A percentile compares a stretch with the other conserved stretches of the same genome.
phyloP scores from a whole-genome alignment of 2,888 invertebrate genomes.

The Balanococcus diminutus region DNA sequence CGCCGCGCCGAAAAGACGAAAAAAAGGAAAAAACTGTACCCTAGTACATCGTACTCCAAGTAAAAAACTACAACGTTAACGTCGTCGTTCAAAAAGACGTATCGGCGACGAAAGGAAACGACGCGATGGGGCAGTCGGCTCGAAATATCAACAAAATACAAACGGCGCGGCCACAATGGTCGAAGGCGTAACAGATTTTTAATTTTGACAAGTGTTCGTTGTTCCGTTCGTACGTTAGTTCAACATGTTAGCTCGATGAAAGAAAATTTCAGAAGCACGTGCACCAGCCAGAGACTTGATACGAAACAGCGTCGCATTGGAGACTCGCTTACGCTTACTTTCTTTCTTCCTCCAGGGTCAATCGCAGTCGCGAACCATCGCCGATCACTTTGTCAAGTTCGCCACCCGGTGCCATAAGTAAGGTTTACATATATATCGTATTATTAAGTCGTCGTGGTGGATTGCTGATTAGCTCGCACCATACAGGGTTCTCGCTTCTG shows the following conservation, averaged over 20 bases:
- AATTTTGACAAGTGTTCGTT: not conserved
- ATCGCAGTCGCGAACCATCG: not conserved
- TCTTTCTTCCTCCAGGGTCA: not conserved
- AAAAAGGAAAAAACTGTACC: not conserved
- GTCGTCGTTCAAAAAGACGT: constrained; percentile 10
- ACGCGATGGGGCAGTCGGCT: not conserved
- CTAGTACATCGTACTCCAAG: too few relatives aligned
- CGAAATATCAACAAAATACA: not conserved
- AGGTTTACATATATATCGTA: too few relatives aligned
- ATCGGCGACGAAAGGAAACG: not conserved
- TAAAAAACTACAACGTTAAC: not conserved
- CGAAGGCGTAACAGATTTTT: not conserved
- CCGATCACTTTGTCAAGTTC: not conserved
- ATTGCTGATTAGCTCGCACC: too few relatives aligned
- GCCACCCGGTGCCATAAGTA: too few relatives aligned
- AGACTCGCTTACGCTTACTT: not conserved
- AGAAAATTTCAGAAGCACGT: not conserved
- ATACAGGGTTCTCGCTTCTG: too few relatives aligned
- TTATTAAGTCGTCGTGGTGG: too few relatives aligned
- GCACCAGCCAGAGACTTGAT: not conserved
- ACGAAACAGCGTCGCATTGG: not conserved
- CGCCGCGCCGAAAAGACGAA: not conserved
- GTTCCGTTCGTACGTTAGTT: too few relatives aligned
- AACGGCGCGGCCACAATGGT: not conserved
- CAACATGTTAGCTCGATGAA: too few relatives aligned